phyloP scores from a whole-genome alignment of 2,113 vertebrate species.

The Ophthalmolycus amberensis region DNA sequence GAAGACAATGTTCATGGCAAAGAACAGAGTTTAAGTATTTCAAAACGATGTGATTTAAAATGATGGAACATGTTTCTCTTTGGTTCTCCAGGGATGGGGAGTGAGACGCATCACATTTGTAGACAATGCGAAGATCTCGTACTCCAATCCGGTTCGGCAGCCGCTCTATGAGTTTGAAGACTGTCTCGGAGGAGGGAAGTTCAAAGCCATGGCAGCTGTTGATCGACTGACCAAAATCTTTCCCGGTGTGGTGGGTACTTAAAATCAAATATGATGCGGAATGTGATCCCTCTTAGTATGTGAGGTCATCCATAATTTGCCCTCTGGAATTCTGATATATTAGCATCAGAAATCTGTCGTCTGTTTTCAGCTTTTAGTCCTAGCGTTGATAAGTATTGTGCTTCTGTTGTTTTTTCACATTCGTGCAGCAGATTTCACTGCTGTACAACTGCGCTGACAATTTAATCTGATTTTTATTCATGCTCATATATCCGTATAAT shows the following conservation, averaged over 20 bases:
- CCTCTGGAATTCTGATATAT: background rate
- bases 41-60: background rate
- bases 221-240: constrained; percentile 95
- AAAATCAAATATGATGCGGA: background rate
- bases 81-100: constrained; percentile 90
- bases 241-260: constrained; percentile 91
- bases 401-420: background rate
- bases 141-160: constrained; percentile 97
- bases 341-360: background rate
- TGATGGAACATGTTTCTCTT: background rate
- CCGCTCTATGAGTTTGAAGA: constrained; percentile 98
- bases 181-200: constrained; percentile 91
- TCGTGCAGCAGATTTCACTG: background rate
- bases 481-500: constrained; percentile 8
- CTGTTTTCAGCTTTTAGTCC: background rate
- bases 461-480: background rate
- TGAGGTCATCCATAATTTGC: background rate
- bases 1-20: background rate
- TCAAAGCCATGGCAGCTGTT: constrained; percentile 92
- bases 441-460: background rate
- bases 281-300: background rate
- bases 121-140: constrained; percentile 98
- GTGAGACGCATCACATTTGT: constrained; percentile 97
- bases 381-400: background rate
- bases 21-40: background rate